Base-by-base conservation (phyloP, 2,113 vertebrate genomes). In the Melanerpes aurifrons region DNA sequence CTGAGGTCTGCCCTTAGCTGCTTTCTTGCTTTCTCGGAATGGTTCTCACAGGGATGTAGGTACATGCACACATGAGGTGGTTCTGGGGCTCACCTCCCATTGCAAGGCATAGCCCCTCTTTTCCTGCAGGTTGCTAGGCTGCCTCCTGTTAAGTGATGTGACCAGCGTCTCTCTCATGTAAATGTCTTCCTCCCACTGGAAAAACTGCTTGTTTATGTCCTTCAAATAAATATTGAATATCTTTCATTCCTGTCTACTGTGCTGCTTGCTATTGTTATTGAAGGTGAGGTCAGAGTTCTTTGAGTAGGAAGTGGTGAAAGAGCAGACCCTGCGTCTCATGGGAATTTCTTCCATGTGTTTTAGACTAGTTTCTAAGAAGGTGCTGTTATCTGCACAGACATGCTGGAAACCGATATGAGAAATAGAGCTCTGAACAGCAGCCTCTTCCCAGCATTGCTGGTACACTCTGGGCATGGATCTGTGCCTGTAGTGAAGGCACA, bases 171-270 rank as follows among this genome's bases (percentile, higher is more conserved):
- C 37, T 68, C 89, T 69, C 1, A 0, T 53, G 28, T 67, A 32
- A n/a, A 69, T 82, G 70, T 75, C 26, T 64, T 89, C 3, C 10
- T 91, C n/a, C 24, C n/a, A 24, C 13, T 75, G 59, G 90, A 86
- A 90, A 83, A 93, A 47, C 15, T 9, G 14, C 19, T 71, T 76
- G 45, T 68, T 83, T 77, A 32, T 75, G 45, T 88, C 73, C 35
- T 92, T 75, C 56, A 92, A 94, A 93, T 94, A 91, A 96, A 92
- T 75, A 86, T 86, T 74, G 81, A 83, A 70, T 86, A 32, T n/a
- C 3, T 69, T 83, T 80, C 32, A 64, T 77, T 95, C 73, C 56
- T 81, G 58, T 62, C 37, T 90, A 10, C 2, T 1, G 18, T 78
- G 45, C 45, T 83, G 22, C 71, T 92, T 94, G 48, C 78, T 83